A percentile compares a stretch with the other conserved stretches of the same genome.
These are phyloP conservation scores for Hyposoter didymator DNA, from an alignment of 2,888 invertebrate species.

Conservation along the genomic window DNA sequence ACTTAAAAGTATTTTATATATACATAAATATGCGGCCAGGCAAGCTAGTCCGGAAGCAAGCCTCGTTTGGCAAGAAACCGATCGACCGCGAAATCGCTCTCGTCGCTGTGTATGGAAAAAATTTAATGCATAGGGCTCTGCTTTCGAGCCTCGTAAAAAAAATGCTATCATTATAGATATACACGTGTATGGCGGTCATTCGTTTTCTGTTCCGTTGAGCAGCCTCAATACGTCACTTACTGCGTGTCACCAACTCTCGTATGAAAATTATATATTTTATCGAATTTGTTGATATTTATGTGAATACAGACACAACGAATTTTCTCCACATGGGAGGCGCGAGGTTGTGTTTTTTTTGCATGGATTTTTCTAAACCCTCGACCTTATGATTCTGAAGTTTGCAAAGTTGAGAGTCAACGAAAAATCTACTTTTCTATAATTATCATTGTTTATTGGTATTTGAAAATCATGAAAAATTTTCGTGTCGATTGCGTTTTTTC, in stretches of 20 bases:
- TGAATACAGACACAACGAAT: background rate
- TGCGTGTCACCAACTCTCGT: slow-evolving; percentile 43
- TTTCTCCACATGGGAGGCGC: too few relatives aligned
- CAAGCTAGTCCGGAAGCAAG: slow-evolving; percentile 58
- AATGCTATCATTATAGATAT: slow-evolving; percentile 17
- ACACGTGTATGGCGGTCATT: background rate
- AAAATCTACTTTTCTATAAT: too few relatives aligned
- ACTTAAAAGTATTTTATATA: slow-evolving; percentile 26
- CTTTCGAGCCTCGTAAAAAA: slow-evolving; percentile 32
- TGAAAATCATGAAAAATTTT: too few relatives aligned
- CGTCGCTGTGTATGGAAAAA: slow-evolving; percentile 16
- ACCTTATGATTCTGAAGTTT: background rate
- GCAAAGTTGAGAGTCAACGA: too few relatives aligned
- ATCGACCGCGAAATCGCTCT: slow-evolving; percentile 69
- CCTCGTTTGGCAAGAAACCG: slow-evolving; percentile 65
- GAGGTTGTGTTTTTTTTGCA: too few relatives aligned
- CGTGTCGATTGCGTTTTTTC: too few relatives aligned
- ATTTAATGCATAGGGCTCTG: slow-evolving; percentile 31
- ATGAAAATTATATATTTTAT: slow-evolving; percentile 21
- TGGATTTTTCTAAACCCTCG: background rate
- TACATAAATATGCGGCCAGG: slow-evolving; percentile 2
- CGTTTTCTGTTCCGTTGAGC: slow-evolving; percentile 5
- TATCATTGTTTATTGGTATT: too few relatives aligned
- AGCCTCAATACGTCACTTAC: slow-evolving; percentile 44
- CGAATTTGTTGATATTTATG: background rate